A percentile compares a stretch with the other conserved stretches of the same genome.
Evolutionary conservation across 2,888 invertebrate species (phyloP).

Genomic region (Salpingus planirostris): DNA sequence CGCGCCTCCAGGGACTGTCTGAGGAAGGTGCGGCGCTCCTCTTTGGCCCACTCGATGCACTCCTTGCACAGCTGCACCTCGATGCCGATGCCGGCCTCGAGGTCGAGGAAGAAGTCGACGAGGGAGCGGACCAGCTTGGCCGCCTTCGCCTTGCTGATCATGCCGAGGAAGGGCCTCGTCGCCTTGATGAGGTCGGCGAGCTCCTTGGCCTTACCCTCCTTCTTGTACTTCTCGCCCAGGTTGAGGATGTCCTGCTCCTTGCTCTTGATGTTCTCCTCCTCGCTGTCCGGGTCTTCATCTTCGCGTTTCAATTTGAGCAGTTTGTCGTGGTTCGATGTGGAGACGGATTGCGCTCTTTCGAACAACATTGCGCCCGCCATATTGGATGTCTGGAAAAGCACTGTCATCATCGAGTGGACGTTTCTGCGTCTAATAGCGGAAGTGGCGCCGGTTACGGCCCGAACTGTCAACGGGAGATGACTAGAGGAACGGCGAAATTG

Average conservation of each 20-base stretch:
- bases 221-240: conserved; percentile 84
- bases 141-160: conserved; percentile 98
- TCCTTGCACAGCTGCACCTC: conserved; percentile 91
- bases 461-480: too few relatives aligned
- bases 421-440: too few relatives aligned
- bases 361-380: conserved; percentile 90
- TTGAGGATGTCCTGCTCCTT: conserved; percentile 93
- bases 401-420: too few relatives aligned
- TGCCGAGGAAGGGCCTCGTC: conserved; percentile 87
- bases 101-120: conserved; percentile 94
- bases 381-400: conserved; percentile 43
- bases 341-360: conserved; percentile 72
- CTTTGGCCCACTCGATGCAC: conserved; percentile 99
- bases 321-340: conserved; percentile 66
- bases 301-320: conserved; percentile 71
- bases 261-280: conserved; percentile 83
- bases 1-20: conserved; percentile 93
- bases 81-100: conserved; percentile 93
- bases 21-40: conserved; percentile 93
- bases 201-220: conserved; percentile 88
- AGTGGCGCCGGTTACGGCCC: too few relatives aligned
- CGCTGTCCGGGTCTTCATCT: conserved; percentile 68
- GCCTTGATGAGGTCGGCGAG: conserved; percentile 87
- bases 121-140: conserved; percentile 94
- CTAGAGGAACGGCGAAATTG: too few relatives aligned